Conservation (phyloP, 2,797 vertebrate species). For the Hyperoplus immaculatus region DNA sequence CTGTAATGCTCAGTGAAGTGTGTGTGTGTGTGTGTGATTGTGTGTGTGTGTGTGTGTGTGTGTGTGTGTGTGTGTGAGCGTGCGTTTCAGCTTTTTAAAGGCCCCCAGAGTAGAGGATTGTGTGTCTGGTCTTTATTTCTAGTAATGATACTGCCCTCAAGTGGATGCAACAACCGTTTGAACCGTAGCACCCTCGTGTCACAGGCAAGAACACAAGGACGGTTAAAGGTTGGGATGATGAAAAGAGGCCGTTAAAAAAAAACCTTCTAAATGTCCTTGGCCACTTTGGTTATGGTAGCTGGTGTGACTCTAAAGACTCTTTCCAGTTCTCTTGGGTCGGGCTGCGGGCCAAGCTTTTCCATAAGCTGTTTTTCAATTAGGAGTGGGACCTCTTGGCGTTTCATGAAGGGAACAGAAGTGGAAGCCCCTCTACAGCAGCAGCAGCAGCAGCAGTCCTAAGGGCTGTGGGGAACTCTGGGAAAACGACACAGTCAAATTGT, state of each 20-base stretch:
- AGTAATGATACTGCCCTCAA: slow-evolving; percentile 76
- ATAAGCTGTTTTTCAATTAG: slow-evolving; percentile 68
- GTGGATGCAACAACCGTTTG: slow-evolving; percentile 62
- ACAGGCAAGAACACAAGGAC: slow-evolving; percentile 36
- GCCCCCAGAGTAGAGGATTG: slow-evolving; percentile 26
- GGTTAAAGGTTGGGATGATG: slow-evolving; percentile 58
- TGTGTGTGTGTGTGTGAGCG: no score
- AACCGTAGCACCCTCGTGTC: slow-evolving; percentile 19
- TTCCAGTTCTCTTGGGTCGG: slow-evolving; percentile 62
- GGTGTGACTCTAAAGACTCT: slow-evolving; percentile 68
- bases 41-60: no score
- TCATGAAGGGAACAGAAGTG: slow-evolving; percentile 65
- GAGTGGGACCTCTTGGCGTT: slow-evolving; percentile 59
- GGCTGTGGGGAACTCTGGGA: slow-evolving; percentile 44
- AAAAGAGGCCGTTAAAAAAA: slow-evolving; percentile 71
- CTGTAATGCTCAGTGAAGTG: slow-evolving; percentile 31
- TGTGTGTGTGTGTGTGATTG: no score
- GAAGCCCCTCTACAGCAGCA: slow-evolving; percentile 39
- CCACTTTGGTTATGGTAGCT: slow-evolving; percentile 64
- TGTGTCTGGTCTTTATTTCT: slow-evolving; percentile 27
- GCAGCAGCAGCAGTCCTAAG: slow-evolving; percentile 45
- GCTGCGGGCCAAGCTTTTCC: slow-evolving; percentile 63
- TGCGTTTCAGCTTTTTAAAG: slow-evolving; percentile 33
- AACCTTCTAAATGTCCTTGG: slow-evolving; percentile 58
- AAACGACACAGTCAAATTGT: slow-evolving; percentile 77